Evolutionary conservation across 2,888 invertebrate species (phyloP), one percentile per base, ranked within the genome.

Genomic region (Branchellion lobata): DNA sequence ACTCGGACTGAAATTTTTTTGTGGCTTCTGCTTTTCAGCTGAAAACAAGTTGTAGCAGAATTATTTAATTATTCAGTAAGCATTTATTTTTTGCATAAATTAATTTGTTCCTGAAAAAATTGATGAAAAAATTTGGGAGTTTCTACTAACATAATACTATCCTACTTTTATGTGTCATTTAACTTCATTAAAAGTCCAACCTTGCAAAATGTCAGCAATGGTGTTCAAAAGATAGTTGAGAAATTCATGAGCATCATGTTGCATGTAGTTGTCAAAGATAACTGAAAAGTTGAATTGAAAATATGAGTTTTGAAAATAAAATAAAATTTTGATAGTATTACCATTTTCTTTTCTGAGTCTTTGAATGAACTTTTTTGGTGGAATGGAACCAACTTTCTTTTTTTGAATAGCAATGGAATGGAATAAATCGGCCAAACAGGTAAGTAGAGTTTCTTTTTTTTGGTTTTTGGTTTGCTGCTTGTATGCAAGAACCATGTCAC

Each of bases 211-310:
- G 80, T 87, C 87, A 53, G 87, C 87, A 24, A 87, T 86, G 81
- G 87, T 86, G 89, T 99, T 99, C 83, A 99, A 94, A 82, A 99
- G 91, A 89, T 98, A 99, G 89, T 99, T 99, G 82, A 99, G 91
- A 90, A 99, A 99, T 88, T 99, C 99, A 88, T 99, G 99, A 74
- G 99, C 99, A 92, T 99, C 99, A 89, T 99, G 99, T 88, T 99
- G 98, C 94, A 97, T 95, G 87, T 97, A 99, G 89, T 99, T 99
- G 89, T 99, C 98, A 90, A 99, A 99, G 87, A 96, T 93, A 90
- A 96, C 97, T 95, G 91, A 80, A 88, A 87, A 18, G 47, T 29
- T 80, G 29, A 24, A 47, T 8, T 74, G 47, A 27, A 74, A 14
- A 40, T 47, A 47, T 21, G 24, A 47, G 3, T 29, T 8, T n/a